A percentile compares a stretch with the other conserved stretches of the same genome.
Conservation (phyloP, 2,797 vertebrate genomes). For the Synaphobranchus kaupii region DNA sequence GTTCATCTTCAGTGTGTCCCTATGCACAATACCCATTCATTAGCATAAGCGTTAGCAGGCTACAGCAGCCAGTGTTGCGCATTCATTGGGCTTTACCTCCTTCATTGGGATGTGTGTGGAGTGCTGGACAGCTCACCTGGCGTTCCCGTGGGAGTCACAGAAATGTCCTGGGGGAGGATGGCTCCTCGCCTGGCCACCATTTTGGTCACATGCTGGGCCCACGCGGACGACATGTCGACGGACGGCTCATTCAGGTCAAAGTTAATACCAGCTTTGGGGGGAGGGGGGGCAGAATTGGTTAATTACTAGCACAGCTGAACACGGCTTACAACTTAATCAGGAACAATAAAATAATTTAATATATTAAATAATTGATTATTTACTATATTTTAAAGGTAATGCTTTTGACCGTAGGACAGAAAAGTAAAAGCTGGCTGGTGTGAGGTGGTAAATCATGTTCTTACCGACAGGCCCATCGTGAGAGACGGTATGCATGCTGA, state of each 20-base stretch:
- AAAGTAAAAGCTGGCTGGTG: neutral
- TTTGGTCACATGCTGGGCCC: slow-evolving; percentile 96
- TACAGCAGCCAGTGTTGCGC: neutral
- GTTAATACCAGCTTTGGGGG: slow-evolving; percentile 83
- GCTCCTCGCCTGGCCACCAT: slow-evolving; percentile 96
- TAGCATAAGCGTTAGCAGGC: too few relatives aligned
- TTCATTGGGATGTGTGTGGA: too few relatives aligned
- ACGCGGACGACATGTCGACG: slow-evolving; percentile 90
- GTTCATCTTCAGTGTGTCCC: neutral
- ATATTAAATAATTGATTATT: too few relatives aligned
- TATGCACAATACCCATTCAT: neutral
- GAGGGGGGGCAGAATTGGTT: neutral
- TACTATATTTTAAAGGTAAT: too few relatives aligned
- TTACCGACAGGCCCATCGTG: slow-evolving; percentile 94
- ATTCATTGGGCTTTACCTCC: too few relatives aligned
- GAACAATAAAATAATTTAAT: too few relatives aligned
- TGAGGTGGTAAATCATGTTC: slow-evolving; percentile 40
- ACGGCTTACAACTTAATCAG: too few relatives aligned
- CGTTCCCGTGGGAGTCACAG: slow-evolving; percentile 88
- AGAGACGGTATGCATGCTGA: slow-evolving; percentile 96
- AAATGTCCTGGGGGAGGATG: slow-evolving; percentile 96
- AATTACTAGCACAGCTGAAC: neutral
- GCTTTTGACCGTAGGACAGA: too few relatives aligned
- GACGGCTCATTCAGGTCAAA: slow-evolving; percentile 94
- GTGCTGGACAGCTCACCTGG: slow-evolving; percentile 75